Conservation (phyloP, 2,797 vertebrate genomes). For the Tangara arthus region DNA sequence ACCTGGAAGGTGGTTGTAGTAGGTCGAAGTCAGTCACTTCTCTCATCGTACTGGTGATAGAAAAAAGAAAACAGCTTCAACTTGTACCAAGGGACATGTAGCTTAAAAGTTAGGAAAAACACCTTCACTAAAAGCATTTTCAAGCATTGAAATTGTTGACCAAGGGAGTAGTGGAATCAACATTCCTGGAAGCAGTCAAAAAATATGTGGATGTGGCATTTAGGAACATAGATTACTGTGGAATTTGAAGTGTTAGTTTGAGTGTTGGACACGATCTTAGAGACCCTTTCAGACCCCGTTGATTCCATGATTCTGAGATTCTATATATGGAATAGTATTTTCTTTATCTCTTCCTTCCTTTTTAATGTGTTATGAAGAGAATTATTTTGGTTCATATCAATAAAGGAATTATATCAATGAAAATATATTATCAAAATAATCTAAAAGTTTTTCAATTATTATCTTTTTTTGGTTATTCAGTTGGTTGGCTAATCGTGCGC, state of each 20-base stretch:
- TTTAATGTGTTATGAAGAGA: neutral
- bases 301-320: neutral
- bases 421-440: neutral
- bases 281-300: neutral
- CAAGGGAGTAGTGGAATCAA: neutral
- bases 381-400: neutral
- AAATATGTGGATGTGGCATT: neutral
- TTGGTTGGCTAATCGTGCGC: fast-evolving
- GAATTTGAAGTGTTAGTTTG: neutral
- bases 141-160: neutral
- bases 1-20: neutral
- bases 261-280: neutral
- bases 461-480: neutral
- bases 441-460: neutral
- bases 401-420: neutral
- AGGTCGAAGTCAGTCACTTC: neutral
- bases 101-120: neutral
- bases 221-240: neutral
- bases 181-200: neutral
- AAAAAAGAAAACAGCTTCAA: neutral
- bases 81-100: neutral
- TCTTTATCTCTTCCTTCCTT: neutral
- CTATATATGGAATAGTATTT: neutral
- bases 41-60: too few relatives aligned
- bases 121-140: neutral